Base-by-base conservation (phyloP, 30 jellyfish, hydroid and myxozoan species). In the Cassiopea andromeda region DNA sequence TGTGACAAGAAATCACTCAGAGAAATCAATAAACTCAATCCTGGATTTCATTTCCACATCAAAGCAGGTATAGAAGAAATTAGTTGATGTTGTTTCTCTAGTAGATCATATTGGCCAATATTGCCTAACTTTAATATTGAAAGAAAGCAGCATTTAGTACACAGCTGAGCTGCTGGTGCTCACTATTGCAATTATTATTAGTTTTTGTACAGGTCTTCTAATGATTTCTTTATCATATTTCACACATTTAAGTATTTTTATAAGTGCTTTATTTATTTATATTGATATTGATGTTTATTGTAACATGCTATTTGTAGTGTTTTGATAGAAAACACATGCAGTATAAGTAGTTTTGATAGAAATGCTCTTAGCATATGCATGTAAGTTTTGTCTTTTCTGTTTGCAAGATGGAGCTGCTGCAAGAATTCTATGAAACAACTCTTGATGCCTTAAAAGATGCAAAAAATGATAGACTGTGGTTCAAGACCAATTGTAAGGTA, bases 1-100 rank as follows among this genome's bases (percentile, higher is more conserved):
- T 13, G 99, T 95, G 17, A 95, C 99, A 73, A 78, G 99, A 72
- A 95, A 95, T 81, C 99, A 95, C 81, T 95, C 99, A 14, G 99
- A 95, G 60, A 95, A 95, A 64, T 95, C 99, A 27, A 95, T 95
- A 13, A 95, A 95, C 72, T 95, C 99, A 57, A 95, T 95, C 18
- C 64, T 95, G 64, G 99, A 95, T 54, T 95, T 87, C 87, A 95
- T 95, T 50, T 95, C 99, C 27, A 89, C 99, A 17, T 95, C 99
- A n/a, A 95, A 95, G 54, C 99, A 95, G 98, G 98, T 93, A 91
- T 15, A 15, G 18, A 9, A 6, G 45, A 3, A 66, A 2, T 2
- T 16, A 59, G 16, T 82, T 19, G 48, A 12, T 45, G 85, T 17
- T 19, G 38, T 27, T 27, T 27, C 38, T 27, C 38, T 27, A 27